Percentiles rank a stretch among this genome's conserved stretches.
phyloP scores from a whole-genome alignment of 2,113 vertebrate species.

The Physeter macrocephalus region DNA sequence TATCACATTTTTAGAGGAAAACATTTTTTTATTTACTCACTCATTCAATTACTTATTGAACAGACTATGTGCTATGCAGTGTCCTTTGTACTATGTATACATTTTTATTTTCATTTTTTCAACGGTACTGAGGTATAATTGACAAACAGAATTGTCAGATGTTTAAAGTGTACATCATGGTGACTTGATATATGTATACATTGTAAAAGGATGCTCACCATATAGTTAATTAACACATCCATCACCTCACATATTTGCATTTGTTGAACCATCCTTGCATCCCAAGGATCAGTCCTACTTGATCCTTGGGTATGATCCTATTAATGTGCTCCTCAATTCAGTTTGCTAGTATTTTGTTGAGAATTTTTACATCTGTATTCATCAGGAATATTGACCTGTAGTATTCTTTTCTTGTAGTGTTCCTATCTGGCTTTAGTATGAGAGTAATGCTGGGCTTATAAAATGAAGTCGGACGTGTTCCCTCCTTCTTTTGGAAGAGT shows the following conservation, averaged over 20 bases:
- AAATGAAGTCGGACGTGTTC: not conserved
- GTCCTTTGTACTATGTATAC: not conserved
- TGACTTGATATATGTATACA: not conserved
- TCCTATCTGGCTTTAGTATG: not conserved
- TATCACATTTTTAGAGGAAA: not conserved
- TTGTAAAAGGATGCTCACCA: not conserved
- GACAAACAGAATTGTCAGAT: not conserved
- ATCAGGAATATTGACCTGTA: not conserved
- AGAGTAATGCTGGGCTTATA: not conserved
- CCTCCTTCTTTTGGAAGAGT: not conserved
- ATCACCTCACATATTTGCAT: not conserved
- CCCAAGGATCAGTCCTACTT: not conserved
- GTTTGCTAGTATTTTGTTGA: not conserved
- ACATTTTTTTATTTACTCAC: not conserved
- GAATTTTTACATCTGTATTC: not conserved
- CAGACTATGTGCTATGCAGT: not conserved
- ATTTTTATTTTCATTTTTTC: not conserved
- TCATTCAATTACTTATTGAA: not conserved
- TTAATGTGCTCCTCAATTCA: not conserved
- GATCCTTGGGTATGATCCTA: not conserved
- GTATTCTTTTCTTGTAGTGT: not conserved
- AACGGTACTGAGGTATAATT: not conserved
- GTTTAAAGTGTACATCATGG: not conserved
- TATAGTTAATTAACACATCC: not conserved
- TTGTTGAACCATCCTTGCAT: not conserved